Percentiles rank a stretch among this genome's conserved stretches.
phyloP scores from a whole-genome alignment of 2,888 invertebrate genomes.

The Aphidoletes aphidimyza region DNA sequence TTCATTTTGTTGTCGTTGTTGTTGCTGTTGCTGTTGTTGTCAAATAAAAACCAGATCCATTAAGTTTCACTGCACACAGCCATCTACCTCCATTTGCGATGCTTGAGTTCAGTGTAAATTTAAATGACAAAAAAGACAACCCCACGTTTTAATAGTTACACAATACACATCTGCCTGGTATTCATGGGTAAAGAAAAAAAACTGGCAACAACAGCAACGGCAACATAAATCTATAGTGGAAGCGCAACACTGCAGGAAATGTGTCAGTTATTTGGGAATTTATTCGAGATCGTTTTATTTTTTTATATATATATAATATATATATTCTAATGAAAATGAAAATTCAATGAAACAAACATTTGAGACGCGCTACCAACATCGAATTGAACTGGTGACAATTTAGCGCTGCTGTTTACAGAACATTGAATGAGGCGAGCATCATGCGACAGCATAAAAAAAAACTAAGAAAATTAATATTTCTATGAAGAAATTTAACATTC shows the following conservation, averaged over 20 bases:
- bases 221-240: no score
- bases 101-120: constrained; percentile 1
- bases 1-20: background rate
- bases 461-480: constrained; percentile 10
- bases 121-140: background rate
- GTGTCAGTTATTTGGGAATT: background rate
- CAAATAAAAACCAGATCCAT: constrained; percentile 52
- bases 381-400: no score
- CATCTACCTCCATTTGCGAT: constrained; percentile 6
- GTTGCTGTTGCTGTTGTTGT: constrained; percentile 14
- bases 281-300: background rate
- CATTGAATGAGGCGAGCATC: no score
- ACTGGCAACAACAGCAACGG: no score
- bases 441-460: background rate
- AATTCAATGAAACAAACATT: background rate
- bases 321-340: background rate
- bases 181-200: background rate
- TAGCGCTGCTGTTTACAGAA: no score
- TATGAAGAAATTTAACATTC: background rate
- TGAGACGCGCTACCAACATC: no score
- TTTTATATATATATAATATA: background rate
- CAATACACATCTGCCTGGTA: constrained; percentile 39
- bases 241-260: background rate
- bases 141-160: constrained; percentile 28
- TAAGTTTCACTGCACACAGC: constrained; percentile 1